These are phyloP conservation scores for Fissipunctia ypsillon DNA, from an alignment of 2,888 invertebrate genomes.

Conservation along the genomic window DNA sequence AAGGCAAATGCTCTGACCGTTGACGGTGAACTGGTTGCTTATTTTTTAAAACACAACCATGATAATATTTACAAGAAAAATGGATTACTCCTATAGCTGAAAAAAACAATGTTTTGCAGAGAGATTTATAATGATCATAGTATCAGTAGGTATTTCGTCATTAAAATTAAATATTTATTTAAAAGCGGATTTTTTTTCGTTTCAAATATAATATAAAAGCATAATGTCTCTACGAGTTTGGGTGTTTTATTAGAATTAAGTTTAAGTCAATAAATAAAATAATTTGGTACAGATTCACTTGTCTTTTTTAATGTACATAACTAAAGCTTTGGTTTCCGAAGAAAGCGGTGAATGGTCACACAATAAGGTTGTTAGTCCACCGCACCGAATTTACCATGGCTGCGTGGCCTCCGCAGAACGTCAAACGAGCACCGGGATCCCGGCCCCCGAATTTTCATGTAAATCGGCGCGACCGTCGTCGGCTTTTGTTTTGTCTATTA, in stretches of 20 bases:
- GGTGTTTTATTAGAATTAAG: neutral
- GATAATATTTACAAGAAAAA: neutral
- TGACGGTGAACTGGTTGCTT: neutral
- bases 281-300: neutral
- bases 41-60: slow-evolving; percentile 18
- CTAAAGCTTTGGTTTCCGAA: too few species aligned
- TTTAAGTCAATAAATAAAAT: neutral
- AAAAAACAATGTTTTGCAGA: neutral
- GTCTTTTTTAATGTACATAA: neutral
- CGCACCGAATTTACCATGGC: too few species aligned
- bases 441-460: too few species aligned
- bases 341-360: too few species aligned
- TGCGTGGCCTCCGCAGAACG: too few species aligned
- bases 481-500: too few species aligned
- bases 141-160: neutral
- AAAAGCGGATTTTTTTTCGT: too few species aligned
- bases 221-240: neutral
- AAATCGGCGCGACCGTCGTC: too few species aligned
- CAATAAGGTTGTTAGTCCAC: too few species aligned
- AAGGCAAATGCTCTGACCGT: slow-evolving; percentile 19
- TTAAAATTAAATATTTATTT: neutral
- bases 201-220: too few species aligned
- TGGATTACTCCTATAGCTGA: neutral
- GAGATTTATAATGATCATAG: neutral
- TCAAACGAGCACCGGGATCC: too few species aligned